Evolutionary conservation across 2,797 vertebrate species (phyloP), one percentile per base, ranked within the genome.

Genomic region (Sparus aurata): DNA sequence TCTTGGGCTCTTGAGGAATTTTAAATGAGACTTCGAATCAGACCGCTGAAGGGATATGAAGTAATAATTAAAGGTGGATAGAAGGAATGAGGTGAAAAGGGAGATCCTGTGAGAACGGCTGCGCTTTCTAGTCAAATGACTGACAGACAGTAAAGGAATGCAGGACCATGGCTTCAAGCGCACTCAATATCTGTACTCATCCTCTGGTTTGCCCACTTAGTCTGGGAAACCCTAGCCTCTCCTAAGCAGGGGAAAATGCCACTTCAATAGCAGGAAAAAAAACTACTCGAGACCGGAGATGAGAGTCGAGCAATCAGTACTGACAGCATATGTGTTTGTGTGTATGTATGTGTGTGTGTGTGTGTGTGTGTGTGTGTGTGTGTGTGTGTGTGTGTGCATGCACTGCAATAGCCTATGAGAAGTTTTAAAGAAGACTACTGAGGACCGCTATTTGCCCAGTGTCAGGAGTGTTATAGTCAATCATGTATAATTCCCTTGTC

Each of bases 221-320:
- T 59, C 58, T 27, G 68, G 75, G 92, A 93, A 93, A 94, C 89
- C 80, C 74, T 45, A 93, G 86, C 83, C 80, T 75, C 82, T 73
- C 82, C 75, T 65, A 78, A 85, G 79, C 62, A 53, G 62, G 27
- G 70, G 62, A 61, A 89, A 87, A 92, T 80, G 80, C 80, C 78
- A 89, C 85, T 90, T 90, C 88, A 91, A 84, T 84, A 73, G 80
- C 80, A 65, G 84, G 80, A 73, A 78, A 85, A 92, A 85, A 92
- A 85, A 84, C 54, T 55, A 70, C 75, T 76, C 0, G 1, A 83
- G 85, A 80, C 83, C 49, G 30, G 79, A 87, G 89, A 93, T 79
- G 85, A 88, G 79, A 83, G 82, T 66, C 30, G 5, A 83, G 74
- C 84, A 88, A 90, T 91, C 85, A 88, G 80, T 71, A 47, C 57